Evolutionary conservation across 2,888 invertebrate genomes (phyloP).

Genomic region (Dicranocentrus wangi): DNA sequence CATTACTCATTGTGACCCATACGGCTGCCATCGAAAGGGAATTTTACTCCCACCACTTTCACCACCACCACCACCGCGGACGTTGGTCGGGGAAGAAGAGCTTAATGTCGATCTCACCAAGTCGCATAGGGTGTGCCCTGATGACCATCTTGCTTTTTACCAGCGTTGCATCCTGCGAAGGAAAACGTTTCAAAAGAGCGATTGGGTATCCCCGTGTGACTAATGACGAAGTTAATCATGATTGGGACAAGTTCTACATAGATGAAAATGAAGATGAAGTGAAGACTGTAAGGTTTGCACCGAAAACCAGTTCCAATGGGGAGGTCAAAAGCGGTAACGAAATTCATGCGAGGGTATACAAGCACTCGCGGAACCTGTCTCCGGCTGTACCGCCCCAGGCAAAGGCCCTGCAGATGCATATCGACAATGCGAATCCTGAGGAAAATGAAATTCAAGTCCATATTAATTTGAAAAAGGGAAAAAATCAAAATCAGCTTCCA

Average conservation of each 20-base stretch:
- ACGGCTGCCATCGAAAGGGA: constrained; percentile 4
- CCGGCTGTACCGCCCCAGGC: too few species aligned
- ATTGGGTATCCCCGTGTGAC: too few species aligned
- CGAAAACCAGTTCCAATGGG: background rate
- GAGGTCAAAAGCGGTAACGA: background rate
- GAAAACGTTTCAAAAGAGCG: background rate
- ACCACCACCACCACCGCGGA: background rate
- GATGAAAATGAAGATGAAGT: constrained; percentile 35
- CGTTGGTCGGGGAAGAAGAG: background rate
- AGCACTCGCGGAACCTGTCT: background rate
- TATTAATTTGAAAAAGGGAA: constrained; percentile 10
- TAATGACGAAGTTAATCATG: constrained; percentile 22
- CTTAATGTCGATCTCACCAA: background rate
- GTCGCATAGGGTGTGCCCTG: too few species aligned
- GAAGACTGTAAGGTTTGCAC: constrained; percentile 31
- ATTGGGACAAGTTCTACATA: constrained; percentile 24
- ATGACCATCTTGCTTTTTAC: background rate
- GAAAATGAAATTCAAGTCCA: constrained; percentile 16
- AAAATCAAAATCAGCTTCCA: background rate
- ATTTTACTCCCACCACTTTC: background rate
- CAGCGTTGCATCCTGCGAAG: constrained; percentile 1
- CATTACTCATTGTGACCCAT: constrained; percentile 51
- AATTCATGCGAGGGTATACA: background rate
- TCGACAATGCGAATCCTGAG: too few species aligned
- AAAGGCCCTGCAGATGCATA: too few species aligned